Evolutionary conservation across 2,888 invertebrate genomes (phyloP), one percentile per base, ranked within the genome.

Genomic region (Spodoptera picta): DNA sequence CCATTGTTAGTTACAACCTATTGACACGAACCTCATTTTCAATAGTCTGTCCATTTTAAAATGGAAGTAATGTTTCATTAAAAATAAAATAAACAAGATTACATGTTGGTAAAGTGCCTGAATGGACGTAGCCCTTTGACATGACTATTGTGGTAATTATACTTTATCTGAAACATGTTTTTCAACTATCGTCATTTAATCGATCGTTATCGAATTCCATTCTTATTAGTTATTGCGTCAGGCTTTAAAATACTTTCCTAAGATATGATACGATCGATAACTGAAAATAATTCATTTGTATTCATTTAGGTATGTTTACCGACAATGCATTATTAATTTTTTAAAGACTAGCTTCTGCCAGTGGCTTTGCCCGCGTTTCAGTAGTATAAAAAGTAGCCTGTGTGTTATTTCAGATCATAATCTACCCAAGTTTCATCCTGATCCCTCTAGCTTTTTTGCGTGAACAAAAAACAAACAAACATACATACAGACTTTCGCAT

Each of bases 191-290:
- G 27, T 62, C 47, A 69, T 67, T 65, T 69, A 80, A 70, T 69
- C 73, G 55, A 59, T 68, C 23, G n/a, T 74, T 74, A 79, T 78
- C 78, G 48, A 64, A 80, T 79, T 75, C 79, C 79, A 65, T 75
- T 70, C 59, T 65, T 55, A 70, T 74, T 77, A 70, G 62, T 65
- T 62, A 66, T 65, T 76, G 65, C 65, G 73, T 76, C 60, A 69
- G 41, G 50, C 49, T 63, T 63, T 45, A 42, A 60, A 64, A 57
- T 67, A 65, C 55, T 62, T 67, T 65, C 45, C 41, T 59, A 50
- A 64, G 59, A 48, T 66, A 52, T 56, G 51, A 53, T 59, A 53
- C 14, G 14, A 50, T 52, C 12, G 60, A 63, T 63, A 60, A 36
- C 43, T 65, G n/a, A 44, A 60, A 62, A 47, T 46, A 60, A 47